Base-by-base conservation (phyloP, 2,888 invertebrate genomes). In the Sturmia bella region DNA sequence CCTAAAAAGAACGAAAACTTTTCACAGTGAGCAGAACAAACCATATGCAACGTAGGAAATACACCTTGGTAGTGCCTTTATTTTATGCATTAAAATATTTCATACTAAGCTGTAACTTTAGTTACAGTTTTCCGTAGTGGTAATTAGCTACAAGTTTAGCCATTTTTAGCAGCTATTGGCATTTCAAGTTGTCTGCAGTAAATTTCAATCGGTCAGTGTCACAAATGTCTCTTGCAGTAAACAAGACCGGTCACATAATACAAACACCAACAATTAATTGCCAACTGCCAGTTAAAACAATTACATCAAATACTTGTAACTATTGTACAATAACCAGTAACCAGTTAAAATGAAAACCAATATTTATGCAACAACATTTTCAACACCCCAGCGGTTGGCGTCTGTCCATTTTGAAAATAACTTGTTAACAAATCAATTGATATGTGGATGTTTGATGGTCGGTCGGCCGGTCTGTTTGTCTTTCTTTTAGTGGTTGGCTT, bases 151-250 rank as follows among this genome's bases (percentile, higher is more conserved):
- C 37, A 12, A 17, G 45, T 39, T 66, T 21, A 45, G 12, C 50
- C 37, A 63, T 61, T 61, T 54, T 17, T 0, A 15, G 12, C n/a
- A n/a, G n/a, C n/a, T 56, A 48, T 32, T 66, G 57, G 57, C 48
- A 66, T 57, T 48, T 66, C 50, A 27, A 52, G 12, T 57, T 21
- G 52, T 24, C 52, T 61, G 13, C 15, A 21, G 21, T 24, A 37
- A 39, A 13, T 43, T 61, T 59, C 78, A 72, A 78, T 72, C 72
- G 78, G 78, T 78, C 78, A 78, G 59, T 78, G 78, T 78, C 78
- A 73, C 78, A 72, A 63, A 70, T 57, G 27, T 43, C 17, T 43
- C 17, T 61, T 24, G 61, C 59, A 21, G 52, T 43, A 52, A 27
- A n/a, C n/a, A n/a, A 68, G 68, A 32, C 27, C 13, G 41, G 41